Conservation (phyloP, 2,113 vertebrate species). For the Cololabis saira region DNA sequence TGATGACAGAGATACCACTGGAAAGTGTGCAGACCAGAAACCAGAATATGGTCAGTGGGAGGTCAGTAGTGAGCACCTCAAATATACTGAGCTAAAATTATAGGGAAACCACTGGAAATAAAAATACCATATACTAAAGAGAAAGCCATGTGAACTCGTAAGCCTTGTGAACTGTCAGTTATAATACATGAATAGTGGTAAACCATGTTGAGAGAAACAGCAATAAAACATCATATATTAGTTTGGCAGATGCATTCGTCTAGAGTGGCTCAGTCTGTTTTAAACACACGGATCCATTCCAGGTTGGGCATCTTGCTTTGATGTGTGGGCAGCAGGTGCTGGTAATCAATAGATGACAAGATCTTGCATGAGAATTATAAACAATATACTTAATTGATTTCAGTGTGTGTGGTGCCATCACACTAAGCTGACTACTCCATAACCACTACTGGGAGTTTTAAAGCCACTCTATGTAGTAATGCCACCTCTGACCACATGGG, state of each 20-base stretch:
- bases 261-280: neutral
- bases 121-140: slow-evolving; percentile 40
- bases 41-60: slow-evolving; percentile 37
- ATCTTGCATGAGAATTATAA: no score
- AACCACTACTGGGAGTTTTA: no score
- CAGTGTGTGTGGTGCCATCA: no score
- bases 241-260: neutral
- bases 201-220: slow-evolving; percentile 17
- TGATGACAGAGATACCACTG: slow-evolving; percentile 8
- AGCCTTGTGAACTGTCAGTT: slow-evolving; percentile 16
- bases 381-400: no score
- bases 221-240: slow-evolving; percentile 4
- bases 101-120: slow-evolving; percentile 53
- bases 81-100: slow-evolving; percentile 42
- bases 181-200: slow-evolving; percentile 14
- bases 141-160: slow-evolving; percentile 32
- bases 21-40: slow-evolving; percentile 30
- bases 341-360: neutral
- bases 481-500: no score
- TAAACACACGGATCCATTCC: neutral
- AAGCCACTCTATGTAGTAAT: no score
- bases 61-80: slow-evolving; percentile 26
- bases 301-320: neutral
- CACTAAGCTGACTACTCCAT: no score
- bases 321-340: neutral